Evolutionary conservation across 2,888 invertebrate species (phyloP).

Genomic region (Drepana falcataria): DNA sequence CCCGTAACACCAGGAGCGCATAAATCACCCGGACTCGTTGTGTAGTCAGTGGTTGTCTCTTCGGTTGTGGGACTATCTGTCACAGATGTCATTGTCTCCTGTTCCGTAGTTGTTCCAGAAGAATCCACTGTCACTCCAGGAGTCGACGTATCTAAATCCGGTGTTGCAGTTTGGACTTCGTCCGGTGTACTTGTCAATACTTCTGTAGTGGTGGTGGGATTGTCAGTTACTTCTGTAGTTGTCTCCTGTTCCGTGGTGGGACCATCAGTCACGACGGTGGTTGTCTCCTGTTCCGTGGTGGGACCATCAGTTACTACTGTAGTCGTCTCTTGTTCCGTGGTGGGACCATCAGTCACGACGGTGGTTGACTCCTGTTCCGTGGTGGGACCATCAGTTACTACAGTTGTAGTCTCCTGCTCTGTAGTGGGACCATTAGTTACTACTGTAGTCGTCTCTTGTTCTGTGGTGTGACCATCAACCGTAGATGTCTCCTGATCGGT

Average conservation of each 20-base stretch:
- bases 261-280: not conserved
- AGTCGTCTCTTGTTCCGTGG: not conserved
- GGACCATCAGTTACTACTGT: not conserved
- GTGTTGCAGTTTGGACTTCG: too few species aligned
- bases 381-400: not conserved
- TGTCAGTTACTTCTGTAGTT: not conserved
- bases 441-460: not conserved
- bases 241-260: not conserved
- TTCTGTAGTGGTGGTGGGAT: not conserved
- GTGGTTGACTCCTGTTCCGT: not conserved
- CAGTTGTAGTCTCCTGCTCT: not conserved
- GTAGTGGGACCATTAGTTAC: not conserved
- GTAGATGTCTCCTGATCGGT: not conserved
- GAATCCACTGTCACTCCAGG: not conserved
- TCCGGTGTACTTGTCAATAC: too few species aligned
- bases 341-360: not conserved
- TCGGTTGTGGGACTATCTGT: not conserved
- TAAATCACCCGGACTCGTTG: conserved; percentile 6
- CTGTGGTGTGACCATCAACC: not conserved
- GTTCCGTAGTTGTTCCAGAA: not conserved
- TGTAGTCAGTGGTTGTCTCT: not conserved
- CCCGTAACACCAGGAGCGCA: conserved; percentile 27
- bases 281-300: not conserved
- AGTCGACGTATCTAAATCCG: too few species aligned
- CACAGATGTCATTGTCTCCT: not conserved